Conservation (phyloP, 2,888 invertebrate genomes). For the Biston betularia region DNA sequence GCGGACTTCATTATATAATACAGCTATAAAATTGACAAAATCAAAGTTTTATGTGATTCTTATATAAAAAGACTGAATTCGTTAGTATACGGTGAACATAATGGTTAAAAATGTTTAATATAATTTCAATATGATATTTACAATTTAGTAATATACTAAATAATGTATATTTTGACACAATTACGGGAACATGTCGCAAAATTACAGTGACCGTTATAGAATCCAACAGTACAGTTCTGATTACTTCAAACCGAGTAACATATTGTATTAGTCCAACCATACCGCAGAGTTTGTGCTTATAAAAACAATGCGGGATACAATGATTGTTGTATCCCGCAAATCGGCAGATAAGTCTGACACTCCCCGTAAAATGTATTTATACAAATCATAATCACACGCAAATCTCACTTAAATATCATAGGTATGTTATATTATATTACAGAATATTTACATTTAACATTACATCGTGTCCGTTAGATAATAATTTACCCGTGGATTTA, state of each 20-base stretch:
- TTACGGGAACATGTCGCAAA: conserved; percentile 66
- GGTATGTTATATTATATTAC: conserved; percentile 67
- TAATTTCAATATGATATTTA: conserved; percentile 73
- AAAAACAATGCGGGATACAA: neutral
- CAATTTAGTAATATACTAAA: conserved; percentile 86
- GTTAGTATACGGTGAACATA: conserved; percentile 71
- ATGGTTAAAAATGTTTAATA: conserved; percentile 68
- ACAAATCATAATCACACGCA: conserved; percentile 63
- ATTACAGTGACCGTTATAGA: conserved; percentile 23
- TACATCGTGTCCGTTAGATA: conserved; percentile 59
- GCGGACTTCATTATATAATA: conserved; percentile 68
- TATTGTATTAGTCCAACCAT: neutral
- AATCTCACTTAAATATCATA: conserved; percentile 64
- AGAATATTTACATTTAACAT: conserved; percentile 72
- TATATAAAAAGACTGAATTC: conserved; percentile 65
- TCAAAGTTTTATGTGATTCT: conserved; percentile 65
- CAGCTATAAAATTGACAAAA: conserved; percentile 73
- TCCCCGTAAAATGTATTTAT: conserved; percentile 66
- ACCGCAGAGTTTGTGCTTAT: neutral
- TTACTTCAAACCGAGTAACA: neutral
- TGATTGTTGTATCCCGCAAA: neutral
- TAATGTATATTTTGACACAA: conserved; percentile 76
- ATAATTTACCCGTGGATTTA: conserved; percentile 65
- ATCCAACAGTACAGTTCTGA: neutral
- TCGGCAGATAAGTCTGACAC: conserved; percentile 1